Evolutionary conservation across 2,888 invertebrate species (phyloP), one percentile per base, ranked within the genome.

Genomic region (Rhaphigaster nebulosa): DNA sequence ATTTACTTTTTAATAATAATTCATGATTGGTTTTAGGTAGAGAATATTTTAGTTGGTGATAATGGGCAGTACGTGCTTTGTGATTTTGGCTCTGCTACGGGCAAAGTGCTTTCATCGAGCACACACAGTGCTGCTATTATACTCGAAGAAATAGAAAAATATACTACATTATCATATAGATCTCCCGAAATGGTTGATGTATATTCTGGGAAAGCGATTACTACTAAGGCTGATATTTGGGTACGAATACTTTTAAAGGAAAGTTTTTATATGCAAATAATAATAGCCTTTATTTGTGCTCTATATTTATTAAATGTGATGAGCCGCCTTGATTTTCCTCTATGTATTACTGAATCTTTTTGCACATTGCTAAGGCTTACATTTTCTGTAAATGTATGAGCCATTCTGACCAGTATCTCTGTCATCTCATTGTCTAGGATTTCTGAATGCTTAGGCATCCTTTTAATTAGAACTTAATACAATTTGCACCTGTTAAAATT

Each of bases 61-160:
- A 95, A 95, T 92, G 97, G 97, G 80, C 96, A 96, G 94, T 98
- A 96, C 94, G 97, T 98, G 87, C 94, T 98, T 84, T 98, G 98
- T 94, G 98, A 98, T 95, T 98, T 98, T 95, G 98, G 98, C 84
- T 98, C 98, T 92, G 97, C 98, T 29, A 98, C 98, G n/a, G 97
- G 96, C 56, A 96, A 97, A 93, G 94, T 96, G 92, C 94, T 97
- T 91, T 96, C 96, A 94, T 96, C 96, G 1, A 94, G 94, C 91
- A 94, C 95, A 91, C 96, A 96, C 93, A 96, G 96, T 88, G 96
- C 96, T 20, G 94, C 96, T 38, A 93, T 94, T 38, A 96, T 97
- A n/a, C 97, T 97, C 93, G 97, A 98, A 93, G 97, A 97, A 94
- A 96, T 98, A 92, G 96, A 97, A 94, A 95, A 97, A 93, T 98